Percentiles rank a stretch among this genome's conserved stretches.
Conservation (phyloP, 2,888 invertebrate genomes). For the Amiota minor region DNA sequence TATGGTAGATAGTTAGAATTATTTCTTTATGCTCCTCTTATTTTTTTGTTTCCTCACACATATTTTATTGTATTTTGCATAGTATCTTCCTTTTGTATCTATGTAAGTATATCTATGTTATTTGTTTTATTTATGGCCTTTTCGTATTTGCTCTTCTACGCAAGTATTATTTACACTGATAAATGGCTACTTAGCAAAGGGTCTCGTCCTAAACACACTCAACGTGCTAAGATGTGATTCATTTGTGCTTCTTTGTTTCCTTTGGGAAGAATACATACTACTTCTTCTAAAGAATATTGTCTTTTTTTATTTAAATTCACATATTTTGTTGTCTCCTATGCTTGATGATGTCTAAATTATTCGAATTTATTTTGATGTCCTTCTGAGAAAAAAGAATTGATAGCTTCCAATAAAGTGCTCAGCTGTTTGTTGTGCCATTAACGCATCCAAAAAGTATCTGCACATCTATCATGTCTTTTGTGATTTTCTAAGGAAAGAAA, state of each 20-base stretch:
- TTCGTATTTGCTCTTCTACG: background rate
- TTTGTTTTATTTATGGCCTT: slow-evolving; percentile 25
- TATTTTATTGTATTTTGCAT: slow-evolving; percentile 14
- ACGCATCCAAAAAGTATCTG: no score
- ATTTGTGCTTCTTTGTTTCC: no score
- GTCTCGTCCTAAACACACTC: background rate
- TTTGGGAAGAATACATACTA: no score
- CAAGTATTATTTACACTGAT: slow-evolving; percentile 20
- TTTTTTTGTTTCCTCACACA: background rate
- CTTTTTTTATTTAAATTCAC: background rate
- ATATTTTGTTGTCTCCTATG: background rate
- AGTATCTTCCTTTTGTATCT: background rate
- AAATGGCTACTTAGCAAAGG: slow-evolving; percentile 21
- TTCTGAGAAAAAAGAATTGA: background rate
- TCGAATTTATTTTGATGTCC: slow-evolving; percentile 12
- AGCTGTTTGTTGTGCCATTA: background rate
- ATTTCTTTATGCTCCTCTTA: background rate
- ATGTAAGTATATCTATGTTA: background rate
- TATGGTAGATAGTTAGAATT: background rate
- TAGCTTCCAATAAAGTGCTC: slow-evolving; percentile 7
- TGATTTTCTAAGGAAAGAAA: no score
- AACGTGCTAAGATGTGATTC: slow-evolving; percentile 16
- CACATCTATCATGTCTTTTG: no score
- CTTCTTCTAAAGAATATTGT: background rate
- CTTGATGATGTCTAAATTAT: background rate